Evolutionary conservation across 2,113 vertebrate species (phyloP), one percentile per base, ranked within the genome.

Genomic region (cattle (Bos taurus)): DNA sequence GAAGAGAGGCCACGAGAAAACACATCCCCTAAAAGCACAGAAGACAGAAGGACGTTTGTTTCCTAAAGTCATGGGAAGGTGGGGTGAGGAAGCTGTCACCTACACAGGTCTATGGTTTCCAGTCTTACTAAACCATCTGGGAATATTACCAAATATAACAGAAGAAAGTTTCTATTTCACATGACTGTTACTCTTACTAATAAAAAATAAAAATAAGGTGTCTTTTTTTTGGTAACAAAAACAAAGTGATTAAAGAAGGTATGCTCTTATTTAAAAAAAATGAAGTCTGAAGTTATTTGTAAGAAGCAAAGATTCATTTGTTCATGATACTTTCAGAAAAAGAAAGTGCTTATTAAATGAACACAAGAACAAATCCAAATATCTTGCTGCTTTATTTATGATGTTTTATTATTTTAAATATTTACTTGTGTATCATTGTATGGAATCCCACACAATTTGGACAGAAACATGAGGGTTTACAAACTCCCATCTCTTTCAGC

Each of bases 1-100:
- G 7, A 17, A 36, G 28, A 25, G 13, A 67, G 43, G 0, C 0
- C 28, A 5, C 3, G 15, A 59, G 8, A 33, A 23, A 8, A 2
- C 10, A 5, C 0, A 2, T 50, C 15, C 9, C 19, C 19, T 40
- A 16, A 28, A n/a, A 80, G 12, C 26, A 36, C 1, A n/a, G 25
- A 26, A n/a, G 60, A 33, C 64, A 28, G 40, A 80, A 16, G 9
- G 2, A 10, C 62, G 1, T 9, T 28, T 7, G 15, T 1, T 50
- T 87, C 54, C 19, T 9, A 33, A 83, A 19, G 40, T 28, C 11
- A 17, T 2, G 3, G 21, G 26, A 50, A 5, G 4, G 54, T 7
- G 2, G 25, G 2, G 21, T 25, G 30, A 83, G 50, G 12, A 30
- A 62, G 16, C 5, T 7, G 7, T 36, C 6, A 33, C 13, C 80